Evolutionary conservation across 1,140 invertebrate genomes (phyloP).

Genomic region (Drosophila serrata): DNA sequence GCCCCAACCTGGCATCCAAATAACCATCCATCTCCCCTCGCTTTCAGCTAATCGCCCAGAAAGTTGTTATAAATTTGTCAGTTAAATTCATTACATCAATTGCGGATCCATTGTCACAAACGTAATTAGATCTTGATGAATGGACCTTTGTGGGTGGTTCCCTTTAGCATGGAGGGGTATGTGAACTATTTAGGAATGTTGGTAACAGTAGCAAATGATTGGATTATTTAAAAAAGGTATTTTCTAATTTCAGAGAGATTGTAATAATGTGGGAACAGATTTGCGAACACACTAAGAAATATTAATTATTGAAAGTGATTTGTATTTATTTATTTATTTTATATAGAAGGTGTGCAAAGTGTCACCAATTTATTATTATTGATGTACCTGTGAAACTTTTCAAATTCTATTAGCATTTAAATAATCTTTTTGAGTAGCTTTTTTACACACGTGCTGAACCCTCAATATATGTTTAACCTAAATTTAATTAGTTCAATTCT

Average conservation of each 20-base stretch:
- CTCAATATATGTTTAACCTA: background rate
- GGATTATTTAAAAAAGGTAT: background rate
- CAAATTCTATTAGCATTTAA: too few relatives aligned
- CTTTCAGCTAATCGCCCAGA: conserved; percentile 50
- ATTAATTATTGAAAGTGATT: background rate
- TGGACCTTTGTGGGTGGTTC: conserved; percentile 33
- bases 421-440: too few relatives aligned
- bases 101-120: conserved; percentile 48
- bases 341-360: background rate
- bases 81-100: conserved; percentile 50
- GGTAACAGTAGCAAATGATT: background rate
- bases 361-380: too few relatives aligned
- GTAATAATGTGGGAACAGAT: conserved; percentile 3
- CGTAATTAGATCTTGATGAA: conserved; percentile 64
- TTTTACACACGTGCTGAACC: conserved; percentile 1
- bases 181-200: background rate
- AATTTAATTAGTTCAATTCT: conserved; percentile 1
- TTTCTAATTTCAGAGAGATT: background rate
- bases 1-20: conserved; percentile 4
- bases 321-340: background rate
- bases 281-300: background rate
- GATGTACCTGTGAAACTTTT: too few relatives aligned
- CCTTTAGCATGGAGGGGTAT: background rate
- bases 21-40: conserved; percentile 14
- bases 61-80: conserved; percentile 60